Percentiles rank a stretch among this genome's conserved stretches.
Conservation (phyloP, 1,140 invertebrate species). For the Oscheius sp. region DNA sequence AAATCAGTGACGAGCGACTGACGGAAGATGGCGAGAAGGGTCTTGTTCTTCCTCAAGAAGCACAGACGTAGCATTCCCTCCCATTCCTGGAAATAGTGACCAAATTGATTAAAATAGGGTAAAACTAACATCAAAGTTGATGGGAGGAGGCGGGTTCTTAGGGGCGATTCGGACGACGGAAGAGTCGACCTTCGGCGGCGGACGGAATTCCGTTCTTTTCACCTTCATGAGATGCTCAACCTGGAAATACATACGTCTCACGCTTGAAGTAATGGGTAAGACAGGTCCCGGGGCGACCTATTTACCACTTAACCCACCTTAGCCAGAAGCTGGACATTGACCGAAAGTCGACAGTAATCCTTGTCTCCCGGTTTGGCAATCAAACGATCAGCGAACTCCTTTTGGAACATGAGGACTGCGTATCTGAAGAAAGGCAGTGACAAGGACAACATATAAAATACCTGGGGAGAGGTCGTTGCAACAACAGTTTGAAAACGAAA, state of each 20-base stretch:
- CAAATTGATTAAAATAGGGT: neutral
- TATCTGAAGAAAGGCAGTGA: conserved; percentile 67
- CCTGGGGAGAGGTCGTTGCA: conserved; percentile 74
- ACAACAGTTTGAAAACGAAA: conserved; percentile 89
- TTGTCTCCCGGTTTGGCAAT: conserved; percentile 96
- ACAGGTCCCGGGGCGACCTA: no score
- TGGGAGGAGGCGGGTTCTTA: conserved; percentile 87
- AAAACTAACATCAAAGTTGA: conserved; percentile 76
- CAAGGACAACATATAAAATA: conserved; percentile 6
- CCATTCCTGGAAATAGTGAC: conserved; percentile 73
- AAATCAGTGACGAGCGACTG: conserved; percentile 77
- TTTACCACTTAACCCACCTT: conserved; percentile 65
- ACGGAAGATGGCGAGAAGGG: conserved; percentile 78
- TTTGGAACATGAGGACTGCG: conserved; percentile 97
- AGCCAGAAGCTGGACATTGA: conserved; percentile 92
- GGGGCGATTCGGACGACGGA: conserved; percentile 97
- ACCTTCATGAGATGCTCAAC: conserved; percentile 95
- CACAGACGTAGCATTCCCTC: conserved; percentile 90
- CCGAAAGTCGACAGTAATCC: conserved; percentile 89
- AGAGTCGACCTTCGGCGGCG: conserved; percentile 95
- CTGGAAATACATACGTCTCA: neutral
- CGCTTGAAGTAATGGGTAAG: neutral
- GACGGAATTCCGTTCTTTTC: conserved; percentile 91
- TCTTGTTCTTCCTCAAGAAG: conserved; percentile 94
- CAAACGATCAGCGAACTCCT: conserved; percentile 93